Evolutionary conservation across 1,140 invertebrate species (phyloP).

Genomic region (Paramacrobiotus metropolitanus): DNA sequence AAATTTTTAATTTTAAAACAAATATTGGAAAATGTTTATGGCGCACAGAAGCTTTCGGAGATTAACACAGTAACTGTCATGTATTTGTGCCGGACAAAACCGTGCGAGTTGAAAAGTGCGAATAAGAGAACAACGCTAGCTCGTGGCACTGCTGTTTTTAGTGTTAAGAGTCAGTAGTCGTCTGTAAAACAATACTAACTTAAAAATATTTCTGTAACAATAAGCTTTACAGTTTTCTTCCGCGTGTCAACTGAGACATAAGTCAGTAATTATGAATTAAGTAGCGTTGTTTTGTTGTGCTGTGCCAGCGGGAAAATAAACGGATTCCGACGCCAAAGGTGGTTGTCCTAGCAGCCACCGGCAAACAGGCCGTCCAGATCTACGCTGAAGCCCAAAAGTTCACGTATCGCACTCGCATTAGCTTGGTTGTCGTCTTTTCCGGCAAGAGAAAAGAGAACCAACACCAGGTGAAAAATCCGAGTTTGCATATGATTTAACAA

Average conservation of each 20-base stretch:
- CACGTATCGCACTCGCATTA: slow-evolving; percentile 64
- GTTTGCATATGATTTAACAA: too few relatives aligned
- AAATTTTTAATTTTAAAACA: too few relatives aligned
- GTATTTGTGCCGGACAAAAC: too few relatives aligned
- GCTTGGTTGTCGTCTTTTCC: slow-evolving; percentile 64
- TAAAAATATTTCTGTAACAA: not conserved
- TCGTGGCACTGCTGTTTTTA: not conserved
- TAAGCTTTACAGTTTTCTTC: not conserved
- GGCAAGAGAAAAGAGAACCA: slow-evolving; percentile 11
- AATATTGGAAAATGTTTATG: too few relatives aligned
- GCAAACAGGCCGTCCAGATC: slow-evolving; percentile 87
- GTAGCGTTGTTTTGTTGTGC: not conserved
- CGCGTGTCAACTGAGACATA: too few relatives aligned
- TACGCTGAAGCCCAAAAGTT: slow-evolving; percentile 93
- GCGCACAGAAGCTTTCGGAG: too few relatives aligned
- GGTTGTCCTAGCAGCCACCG: slow-evolving; percentile 75
- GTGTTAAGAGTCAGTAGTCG: not conserved
- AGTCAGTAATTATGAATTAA: too few relatives aligned
- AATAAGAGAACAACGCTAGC: not conserved
- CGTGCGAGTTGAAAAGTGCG: not conserved
- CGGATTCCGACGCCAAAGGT: slow-evolving; percentile 81
- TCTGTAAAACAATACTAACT: too few relatives aligned
- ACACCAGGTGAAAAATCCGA: slow-evolving; percentile 29
- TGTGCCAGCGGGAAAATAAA: slow-evolving; percentile 21
- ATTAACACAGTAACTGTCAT: too few relatives aligned